Evolutionary conservation across 2,797 vertebrate species (phyloP), one percentile per base, ranked within the genome.

Genomic region (Hephaestus fuliginosus): DNA sequence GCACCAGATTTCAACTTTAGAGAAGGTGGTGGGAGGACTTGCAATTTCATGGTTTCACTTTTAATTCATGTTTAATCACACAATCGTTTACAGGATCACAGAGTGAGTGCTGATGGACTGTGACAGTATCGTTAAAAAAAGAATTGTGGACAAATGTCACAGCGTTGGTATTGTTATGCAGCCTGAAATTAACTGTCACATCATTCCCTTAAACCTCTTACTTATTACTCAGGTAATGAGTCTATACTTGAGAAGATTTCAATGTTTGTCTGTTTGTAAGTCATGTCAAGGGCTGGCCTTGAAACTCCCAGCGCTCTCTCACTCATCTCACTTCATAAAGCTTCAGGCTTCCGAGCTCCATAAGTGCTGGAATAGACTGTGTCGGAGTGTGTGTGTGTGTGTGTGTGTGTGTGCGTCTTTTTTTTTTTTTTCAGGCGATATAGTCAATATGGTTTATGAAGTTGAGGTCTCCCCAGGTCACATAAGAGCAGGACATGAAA

Each of bases 391-490:
- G 52, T 74, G 0, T 61, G 56, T 58, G n/a, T 67, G 61, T 71
- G 52, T 76, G 56, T 70, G 30, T 33, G 30, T 33, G 30, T 5
- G 5, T 33, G 30, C 25, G 25, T 71, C 51, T 64, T 56, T 69
- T 62, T 57, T 66, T 76, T 71, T 74, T 76, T 83, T 84, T 39
- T 8, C 25, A 71, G 82, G 78, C 66, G 28, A 84, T 89, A 83
- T 74, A 78, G 84, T 85, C 89, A 92, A 84, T 93, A 90, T 88
- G 90, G 89, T 92, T 89, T 90, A 89, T 93, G 91, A 90, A 92
- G 88, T 70, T 28, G 69, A 89, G 90, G 87, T 90, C 89, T 91
- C 84, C 73, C 75, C 75, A 80, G 91, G 91, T 94, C 91, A 88
- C 88, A 76, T 18, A 68, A 89, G 86, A 91, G 87, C 88, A 90